A percentile compares a stretch with the other conserved stretches of the same genome.
Conservation (phyloP, 1,140 invertebrate species). For the Drosophila tropicalis region DNA sequence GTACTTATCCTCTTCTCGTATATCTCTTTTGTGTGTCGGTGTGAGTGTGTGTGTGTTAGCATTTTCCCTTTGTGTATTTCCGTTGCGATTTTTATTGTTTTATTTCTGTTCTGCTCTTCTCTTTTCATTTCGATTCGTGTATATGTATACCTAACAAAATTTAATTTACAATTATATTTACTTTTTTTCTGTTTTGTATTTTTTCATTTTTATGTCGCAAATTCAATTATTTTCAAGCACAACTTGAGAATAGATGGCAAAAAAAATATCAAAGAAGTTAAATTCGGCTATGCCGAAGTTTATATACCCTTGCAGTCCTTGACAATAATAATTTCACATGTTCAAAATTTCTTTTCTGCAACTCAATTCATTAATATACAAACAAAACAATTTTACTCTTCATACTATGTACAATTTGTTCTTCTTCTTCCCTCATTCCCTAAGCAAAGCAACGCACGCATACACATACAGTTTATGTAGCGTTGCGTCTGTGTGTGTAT, state of each 20-base stretch:
- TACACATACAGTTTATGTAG: too few relatives aligned
- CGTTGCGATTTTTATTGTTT: conserved; percentile 72
- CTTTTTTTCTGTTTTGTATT: conserved; percentile 29
- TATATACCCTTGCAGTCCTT: too few relatives aligned
- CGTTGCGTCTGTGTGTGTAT: too few relatives aligned
- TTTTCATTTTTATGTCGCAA: conserved; percentile 23
- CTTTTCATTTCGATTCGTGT: conserved; percentile 59
- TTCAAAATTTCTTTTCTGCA: too few relatives aligned
- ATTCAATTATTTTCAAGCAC: conserved; percentile 64
- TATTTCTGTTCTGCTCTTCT: conserved; percentile 43
- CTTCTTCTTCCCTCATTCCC: too few relatives aligned
- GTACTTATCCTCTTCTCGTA: conserved; percentile 9
- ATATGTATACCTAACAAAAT: conserved; percentile 66
- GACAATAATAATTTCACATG: too few relatives aligned
- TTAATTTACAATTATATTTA: conserved; percentile 79
- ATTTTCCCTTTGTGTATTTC: conserved; percentile 47
- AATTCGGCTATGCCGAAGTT: too few relatives aligned
- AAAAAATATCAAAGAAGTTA: too few relatives aligned
- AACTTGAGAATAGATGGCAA: conserved; percentile 39
- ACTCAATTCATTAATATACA: too few relatives aligned
- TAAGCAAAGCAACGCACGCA: too few relatives aligned
- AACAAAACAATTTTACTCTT: too few relatives aligned
- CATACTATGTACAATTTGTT: too few relatives aligned
- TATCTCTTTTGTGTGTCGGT: conserved; percentile 12
- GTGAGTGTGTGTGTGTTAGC: conserved; percentile 22